Percentiles rank a stretch among this genome's conserved stretches.
Evolutionary conservation across 2,888 invertebrate species (phyloP).

Genomic region (Plebejus melissa): DNA sequence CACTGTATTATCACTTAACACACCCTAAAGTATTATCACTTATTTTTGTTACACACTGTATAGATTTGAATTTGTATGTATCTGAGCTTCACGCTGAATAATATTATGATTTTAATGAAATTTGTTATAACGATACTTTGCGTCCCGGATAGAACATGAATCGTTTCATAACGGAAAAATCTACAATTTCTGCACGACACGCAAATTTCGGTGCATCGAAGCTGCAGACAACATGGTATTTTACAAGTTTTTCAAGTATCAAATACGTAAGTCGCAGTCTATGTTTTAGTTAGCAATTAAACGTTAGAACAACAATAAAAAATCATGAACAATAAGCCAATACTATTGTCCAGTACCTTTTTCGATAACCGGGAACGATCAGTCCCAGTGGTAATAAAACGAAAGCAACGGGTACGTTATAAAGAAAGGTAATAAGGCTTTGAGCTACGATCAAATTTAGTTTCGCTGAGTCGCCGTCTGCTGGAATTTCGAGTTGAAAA

Average conservation of each 20-base stretch:
- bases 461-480: slow-evolving; percentile 13
- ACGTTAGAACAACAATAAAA: slow-evolving; percentile 51
- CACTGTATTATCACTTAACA: too few relatives aligned
- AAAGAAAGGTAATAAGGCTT: slow-evolving; percentile 25
- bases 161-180: too few relatives aligned
- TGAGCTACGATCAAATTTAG: slow-evolving; percentile 17
- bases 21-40: too few relatives aligned
- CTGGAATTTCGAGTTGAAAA: slow-evolving; percentile 9
- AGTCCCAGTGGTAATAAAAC: slow-evolving; percentile 25
- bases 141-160: too few relatives aligned
- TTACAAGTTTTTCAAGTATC: slow-evolving; percentile 38
- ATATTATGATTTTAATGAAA: too few relatives aligned
- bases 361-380: slow-evolving; percentile 31
- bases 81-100: too few relatives aligned
- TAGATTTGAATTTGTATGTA: too few relatives aligned
- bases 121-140: too few relatives aligned
- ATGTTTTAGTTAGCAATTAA: slow-evolving; percentile 60
- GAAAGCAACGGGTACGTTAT: slow-evolving; percentile 26
- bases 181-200: too few relatives aligned
- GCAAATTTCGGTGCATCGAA: too few relatives aligned
- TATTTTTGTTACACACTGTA: too few relatives aligned
- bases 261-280: slow-evolving; percentile 37
- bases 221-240: too few relatives aligned
- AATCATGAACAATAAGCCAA: slow-evolving; percentile 13
- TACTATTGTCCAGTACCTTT: slow-evolving; percentile 33